A percentile compares a stretch with the other conserved stretches of the same genome.
phyloP scores from a whole-genome alignment of 64 coral and sea anemone species.

The Anthopleura sola region DNA sequence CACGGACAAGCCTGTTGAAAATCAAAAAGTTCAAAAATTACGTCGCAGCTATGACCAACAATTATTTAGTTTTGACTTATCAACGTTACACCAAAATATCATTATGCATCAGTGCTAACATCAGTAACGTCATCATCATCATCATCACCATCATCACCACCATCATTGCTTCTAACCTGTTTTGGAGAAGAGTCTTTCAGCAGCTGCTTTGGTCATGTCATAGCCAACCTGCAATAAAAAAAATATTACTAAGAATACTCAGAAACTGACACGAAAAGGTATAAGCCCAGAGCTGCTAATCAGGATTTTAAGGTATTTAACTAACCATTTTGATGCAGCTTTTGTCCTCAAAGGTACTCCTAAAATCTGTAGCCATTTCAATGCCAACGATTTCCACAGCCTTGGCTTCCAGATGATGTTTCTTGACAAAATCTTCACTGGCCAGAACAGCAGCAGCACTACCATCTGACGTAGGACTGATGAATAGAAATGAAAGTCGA shows the following conservation, averaged over 20 bases:
- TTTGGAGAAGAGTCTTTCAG: constrained; percentile 68
- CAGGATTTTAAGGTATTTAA: background rate
- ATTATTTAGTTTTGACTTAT: too few relatives aligned
- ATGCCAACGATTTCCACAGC: constrained; percentile 91
- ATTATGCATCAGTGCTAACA: too few relatives aligned
- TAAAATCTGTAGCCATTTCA: constrained; percentile 97
- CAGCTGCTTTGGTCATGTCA: constrained; percentile 93
- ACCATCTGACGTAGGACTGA: constrained; percentile 95
- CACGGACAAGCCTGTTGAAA: constrained; percentile 50
- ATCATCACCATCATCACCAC: background rate
- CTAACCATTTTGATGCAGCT: constrained; percentile 96
- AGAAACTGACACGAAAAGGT: too few relatives aligned
- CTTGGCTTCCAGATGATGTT: constrained; percentile 48
- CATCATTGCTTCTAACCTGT: constrained; percentile 48
- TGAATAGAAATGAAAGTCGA: background rate
- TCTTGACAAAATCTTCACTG: constrained; percentile 88
- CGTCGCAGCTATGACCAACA: too few relatives aligned
- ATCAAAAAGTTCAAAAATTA: background rate
- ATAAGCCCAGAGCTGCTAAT: too few relatives aligned
- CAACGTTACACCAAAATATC: too few relatives aligned
- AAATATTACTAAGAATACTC: too few relatives aligned
- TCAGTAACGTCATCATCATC: too few relatives aligned
- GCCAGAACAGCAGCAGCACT: constrained; percentile 87
- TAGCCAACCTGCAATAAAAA: constrained; percentile 75
- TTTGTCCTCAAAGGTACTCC: constrained; percentile 85